Evolutionary conservation across 35 echinoderm and acorn worm species (phyloP), one percentile per base, ranked within the genome.

Genomic region (Diadema setosum): DNA sequence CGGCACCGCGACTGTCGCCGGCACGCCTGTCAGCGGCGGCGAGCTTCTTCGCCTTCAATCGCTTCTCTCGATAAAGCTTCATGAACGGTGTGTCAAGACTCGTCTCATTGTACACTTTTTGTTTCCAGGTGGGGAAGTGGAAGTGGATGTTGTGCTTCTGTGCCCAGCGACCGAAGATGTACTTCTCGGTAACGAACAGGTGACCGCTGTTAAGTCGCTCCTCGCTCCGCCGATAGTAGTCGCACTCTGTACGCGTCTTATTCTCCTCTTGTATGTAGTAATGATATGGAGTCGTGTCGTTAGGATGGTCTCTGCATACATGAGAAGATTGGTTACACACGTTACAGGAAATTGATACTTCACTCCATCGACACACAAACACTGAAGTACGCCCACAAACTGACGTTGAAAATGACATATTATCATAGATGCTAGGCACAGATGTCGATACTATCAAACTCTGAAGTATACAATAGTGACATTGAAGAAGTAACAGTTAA

Each of bases 151-250:
- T 84, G 52, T 89, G 90, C 45, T 86, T 89, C 37, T 89, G 80
- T 17, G 94, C 94, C 94, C 94, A 96, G 29, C 94, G 91, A 8
- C 85, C 90, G 65, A 96, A 96, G 26, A 96, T 92, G 81, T 81
- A 92, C 60, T 96, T 96, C 58, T 96, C 94, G 12, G 94, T 96
- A 9, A 96, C 86, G 64, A 96, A 96, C 4, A 92, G 82, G 86
- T 96, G 94, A 3, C 94, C 94, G 49, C 90, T 90, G 57, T 64
- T 84, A 16, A 96, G 70, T 18, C 90, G 75, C 20, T 83, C 65
- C 63, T 96, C 94, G 59, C 94, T 96, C 15, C 81, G 83, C 69
- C 83, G 85, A 74, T 96, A 96, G 55, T 96, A 96, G 25, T 88
- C 90, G 44, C 94, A 96, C 39, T 96, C 94, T n/a, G 70, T 46